Base-by-base conservation (phyloP, 2,888 invertebrate species). In the Cyclophora punctaria region DNA sequence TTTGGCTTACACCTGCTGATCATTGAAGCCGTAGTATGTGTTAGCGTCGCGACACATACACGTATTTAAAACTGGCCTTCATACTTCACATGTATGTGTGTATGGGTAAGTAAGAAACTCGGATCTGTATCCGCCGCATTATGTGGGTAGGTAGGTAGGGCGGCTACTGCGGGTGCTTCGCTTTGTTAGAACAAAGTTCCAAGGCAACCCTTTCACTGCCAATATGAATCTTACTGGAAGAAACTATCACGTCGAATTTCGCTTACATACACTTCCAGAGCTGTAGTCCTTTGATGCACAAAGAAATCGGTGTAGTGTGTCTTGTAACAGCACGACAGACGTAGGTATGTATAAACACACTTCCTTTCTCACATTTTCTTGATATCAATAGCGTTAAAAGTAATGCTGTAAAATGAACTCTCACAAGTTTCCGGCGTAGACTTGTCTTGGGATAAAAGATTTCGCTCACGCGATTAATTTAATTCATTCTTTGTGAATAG, bases 1-100 rank as follows among this genome's bases (percentile, higher is more conserved):
- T 82, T 85, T 80, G 75, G 80, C 84, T 86, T 86, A 81, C 88
- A 88, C 88, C 88, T 87, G 88, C 88, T 87, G 87, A 88, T 84
- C 83, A 84, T 85, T 75, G 86, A 87, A 88, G 88, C 85, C 86
- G 78, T 85, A 88, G 78, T 85, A 88, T 82, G 79, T 86, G 80
- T 83, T 83, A 78, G 74, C 79, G 51, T 56, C 56, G 59, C 57
- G 53, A 85, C 81, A 82, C 80, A 78, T 75, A 78, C 80, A 72
- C 68, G 61, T 69, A 78, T 75, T 77, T 70, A 75, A 82, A 85
- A 85, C 86, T 83, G 86, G 88, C 86, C 85, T 83, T 80, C 82
- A 75, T 80, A 77, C 75, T 80, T 78, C 64, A 73, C 69, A 20
- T 20, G 20, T 37, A 37, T 37, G 37, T 37, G 67, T 79, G 81